These are phyloP conservation scores for Acleris holmiana DNA, from an alignment of 2,888 invertebrate species.

Conservation along the genomic window DNA sequence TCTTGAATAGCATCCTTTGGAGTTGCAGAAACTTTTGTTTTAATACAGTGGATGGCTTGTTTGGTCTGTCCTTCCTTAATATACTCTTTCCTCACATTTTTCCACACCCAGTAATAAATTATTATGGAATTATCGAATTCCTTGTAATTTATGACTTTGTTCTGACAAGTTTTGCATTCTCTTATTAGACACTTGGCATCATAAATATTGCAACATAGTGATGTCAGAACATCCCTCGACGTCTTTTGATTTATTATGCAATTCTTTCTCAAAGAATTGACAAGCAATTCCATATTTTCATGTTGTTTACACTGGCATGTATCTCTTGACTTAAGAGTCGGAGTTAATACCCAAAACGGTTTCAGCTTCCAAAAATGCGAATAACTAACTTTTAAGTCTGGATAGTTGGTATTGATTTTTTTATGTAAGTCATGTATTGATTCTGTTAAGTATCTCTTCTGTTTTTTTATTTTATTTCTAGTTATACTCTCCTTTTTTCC, in stretches of 20 bases:
- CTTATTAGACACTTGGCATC: constrained; percentile 10
- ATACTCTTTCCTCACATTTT: neutral
- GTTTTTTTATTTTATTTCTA: too few relatives aligned
- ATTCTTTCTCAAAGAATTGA: constrained; percentile 1
- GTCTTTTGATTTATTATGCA: constrained; percentile 2
- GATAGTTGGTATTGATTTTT: too few relatives aligned
- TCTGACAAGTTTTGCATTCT: too few relatives aligned
- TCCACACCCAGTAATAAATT: too few relatives aligned
- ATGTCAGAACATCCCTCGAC: neutral
- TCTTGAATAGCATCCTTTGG: too few relatives aligned
- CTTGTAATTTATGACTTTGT: too few relatives aligned
- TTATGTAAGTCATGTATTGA: too few relatives aligned
- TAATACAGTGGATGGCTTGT: neutral
- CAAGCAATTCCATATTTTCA: constrained; percentile 4
- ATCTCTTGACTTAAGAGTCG: neutral
- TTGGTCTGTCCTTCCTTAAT: neutral
- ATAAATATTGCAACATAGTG: constrained; percentile 3
- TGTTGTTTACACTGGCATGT: constrained; percentile 1
- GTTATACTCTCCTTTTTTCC: neutral
- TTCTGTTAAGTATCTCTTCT: too few relatives aligned
- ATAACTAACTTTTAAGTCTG: too few relatives aligned
- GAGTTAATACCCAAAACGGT: too few relatives aligned
- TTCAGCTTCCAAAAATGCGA: too few relatives aligned
- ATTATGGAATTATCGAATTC: too few relatives aligned
- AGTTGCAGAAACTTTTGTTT: neutral